Evolutionary conservation across 2,113 vertebrate genomes (phyloP).

Genomic region (Xenus cinereus): DNA sequence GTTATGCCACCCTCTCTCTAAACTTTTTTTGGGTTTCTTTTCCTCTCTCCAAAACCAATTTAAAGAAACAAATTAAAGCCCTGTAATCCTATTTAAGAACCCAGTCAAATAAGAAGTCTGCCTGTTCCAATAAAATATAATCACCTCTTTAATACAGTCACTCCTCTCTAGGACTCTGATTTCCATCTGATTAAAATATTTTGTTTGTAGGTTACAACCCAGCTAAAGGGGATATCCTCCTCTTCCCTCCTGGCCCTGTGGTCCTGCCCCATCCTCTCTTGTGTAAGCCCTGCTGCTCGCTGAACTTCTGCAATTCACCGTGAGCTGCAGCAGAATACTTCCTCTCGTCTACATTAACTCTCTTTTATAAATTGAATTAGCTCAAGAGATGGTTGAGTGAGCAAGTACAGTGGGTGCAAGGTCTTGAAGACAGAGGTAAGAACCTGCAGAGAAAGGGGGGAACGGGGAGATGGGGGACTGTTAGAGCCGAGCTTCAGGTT

Average conservation of each 20-base stretch:
- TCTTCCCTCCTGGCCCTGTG: not conserved
- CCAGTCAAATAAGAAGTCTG: not conserved
- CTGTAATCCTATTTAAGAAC: slow-evolving; percentile 18
- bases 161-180: not conserved
- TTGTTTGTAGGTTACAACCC: not conserved
- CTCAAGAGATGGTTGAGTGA: not conserved
- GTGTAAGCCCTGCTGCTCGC: not conserved
- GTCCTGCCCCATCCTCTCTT: not conserved
- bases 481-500: fast-evolving
- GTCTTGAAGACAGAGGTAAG: fast-evolving
- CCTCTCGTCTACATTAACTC: not conserved
- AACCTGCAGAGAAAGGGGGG: not conserved
- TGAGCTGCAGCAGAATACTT: not conserved
- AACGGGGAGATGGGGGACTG: not conserved
- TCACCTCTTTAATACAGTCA: not conserved
- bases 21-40: not conserved
- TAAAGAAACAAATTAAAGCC: slow-evolving; percentile 4
- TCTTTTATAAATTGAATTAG: not conserved
- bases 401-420: fast-evolving
- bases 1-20: not conserved
- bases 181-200: not conserved
- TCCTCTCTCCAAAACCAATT: not conserved
- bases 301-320: not conserved
- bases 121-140: not conserved
- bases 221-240: not conserved